phyloP scores from a whole-genome alignment of 2,113 vertebrate species.

The Castor canadensis region DNA sequence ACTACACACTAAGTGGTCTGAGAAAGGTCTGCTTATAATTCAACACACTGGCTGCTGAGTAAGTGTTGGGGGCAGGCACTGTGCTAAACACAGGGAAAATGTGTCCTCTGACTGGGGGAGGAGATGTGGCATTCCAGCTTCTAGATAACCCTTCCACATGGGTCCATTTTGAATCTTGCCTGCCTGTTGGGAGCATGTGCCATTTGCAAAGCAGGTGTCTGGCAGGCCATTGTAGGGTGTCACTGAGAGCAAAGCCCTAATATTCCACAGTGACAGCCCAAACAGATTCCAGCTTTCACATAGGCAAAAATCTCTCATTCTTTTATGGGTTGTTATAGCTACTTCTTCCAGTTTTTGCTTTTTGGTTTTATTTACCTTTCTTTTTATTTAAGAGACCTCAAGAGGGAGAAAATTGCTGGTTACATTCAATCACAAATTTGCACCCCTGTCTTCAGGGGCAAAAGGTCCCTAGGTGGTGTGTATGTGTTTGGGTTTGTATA shows the following conservation, averaged over 20 bases:
- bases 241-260: background rate
- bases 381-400: slow-evolving; percentile 49
- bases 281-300: background rate
- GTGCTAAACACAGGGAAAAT: background rate
- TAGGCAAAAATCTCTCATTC: background rate
- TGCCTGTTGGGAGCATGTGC: background rate
- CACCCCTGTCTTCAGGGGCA: background rate
- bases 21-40: background rate
- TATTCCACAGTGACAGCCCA: background rate
- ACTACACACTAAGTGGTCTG: background rate
- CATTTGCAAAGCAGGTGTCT: background rate
- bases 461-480: background rate
- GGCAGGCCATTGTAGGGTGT: background rate
- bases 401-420: slow-evolving; percentile 9
- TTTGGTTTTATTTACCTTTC: slow-evolving; percentile 66
- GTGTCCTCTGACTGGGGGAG: background rate
- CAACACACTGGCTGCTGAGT: background rate
- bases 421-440: background rate
- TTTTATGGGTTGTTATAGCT: background rate
- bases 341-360: slow-evolving; percentile 50
- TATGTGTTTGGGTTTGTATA: background rate
- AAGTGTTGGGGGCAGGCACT: background rate
- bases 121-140: background rate
- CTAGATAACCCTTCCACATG: background rate
- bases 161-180: background rate